Evolutionary conservation across 2,888 invertebrate species (phyloP).

Genomic region (Deilephila elpenor): DNA sequence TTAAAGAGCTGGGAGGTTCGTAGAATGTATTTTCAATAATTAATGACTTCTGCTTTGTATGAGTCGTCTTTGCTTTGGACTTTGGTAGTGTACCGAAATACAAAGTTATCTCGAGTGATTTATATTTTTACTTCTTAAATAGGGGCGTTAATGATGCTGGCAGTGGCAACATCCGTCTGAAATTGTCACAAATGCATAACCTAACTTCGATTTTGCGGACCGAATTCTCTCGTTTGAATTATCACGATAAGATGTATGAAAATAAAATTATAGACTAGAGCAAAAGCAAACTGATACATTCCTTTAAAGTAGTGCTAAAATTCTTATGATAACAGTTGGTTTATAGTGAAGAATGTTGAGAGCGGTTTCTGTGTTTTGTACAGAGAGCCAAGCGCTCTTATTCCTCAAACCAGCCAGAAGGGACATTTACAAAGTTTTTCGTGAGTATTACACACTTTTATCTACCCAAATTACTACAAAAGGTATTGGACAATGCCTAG

Average conservation of each 20-base stretch:
- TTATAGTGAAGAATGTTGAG: constrained; percentile 58
- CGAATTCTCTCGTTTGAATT: constrained; percentile 30
- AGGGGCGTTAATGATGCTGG: background rate
- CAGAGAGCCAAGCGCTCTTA: constrained; percentile 62
- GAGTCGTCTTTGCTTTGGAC: too few species aligned
- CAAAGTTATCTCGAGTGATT: too few species aligned
- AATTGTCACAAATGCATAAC: constrained; percentile 20
- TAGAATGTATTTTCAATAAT: too few species aligned
- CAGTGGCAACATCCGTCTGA: background rate
- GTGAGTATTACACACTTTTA: constrained; percentile 52
- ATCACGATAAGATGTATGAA: constrained; percentile 47
- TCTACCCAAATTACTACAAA: too few species aligned
- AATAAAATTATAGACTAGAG: constrained; percentile 48
- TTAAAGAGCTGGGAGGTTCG: too few species aligned
- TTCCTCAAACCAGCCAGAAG: constrained; percentile 52
- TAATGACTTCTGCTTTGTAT: too few species aligned
- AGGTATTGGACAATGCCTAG: background rate
- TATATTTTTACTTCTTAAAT: background rate
- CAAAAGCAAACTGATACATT: constrained; percentile 29
- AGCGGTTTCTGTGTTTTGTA: constrained; percentile 61
- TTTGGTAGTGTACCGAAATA: too few species aligned
- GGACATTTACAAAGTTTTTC: constrained; percentile 62
- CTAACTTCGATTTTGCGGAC: constrained; percentile 36
- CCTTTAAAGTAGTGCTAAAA: constrained; percentile 8
- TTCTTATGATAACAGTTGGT: constrained; percentile 25